phyloP scores from a whole-genome alignment of 2,888 invertebrate genomes.

The Arrhopalites spinosus region DNA sequence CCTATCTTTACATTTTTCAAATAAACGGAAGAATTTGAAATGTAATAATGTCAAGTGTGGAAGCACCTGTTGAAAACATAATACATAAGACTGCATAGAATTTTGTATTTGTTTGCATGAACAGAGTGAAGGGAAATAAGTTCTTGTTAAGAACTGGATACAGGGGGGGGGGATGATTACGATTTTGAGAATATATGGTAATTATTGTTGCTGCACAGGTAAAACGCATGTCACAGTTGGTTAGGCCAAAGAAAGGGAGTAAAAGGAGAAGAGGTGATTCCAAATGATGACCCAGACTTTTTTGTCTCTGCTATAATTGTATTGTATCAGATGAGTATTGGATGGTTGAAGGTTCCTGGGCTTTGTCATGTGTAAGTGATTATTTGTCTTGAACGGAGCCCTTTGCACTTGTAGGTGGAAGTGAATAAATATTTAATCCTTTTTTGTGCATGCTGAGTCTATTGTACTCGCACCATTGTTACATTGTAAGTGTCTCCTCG shows the following conservation, averaged over 20 bases:
- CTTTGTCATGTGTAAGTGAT: conserved; percentile 1
- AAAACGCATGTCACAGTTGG: neutral
- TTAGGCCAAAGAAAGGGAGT: neutral
- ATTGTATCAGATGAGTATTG: too few species aligned
- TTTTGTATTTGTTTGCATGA: too few species aligned
- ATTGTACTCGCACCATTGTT: conserved; percentile 30
- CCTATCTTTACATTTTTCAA: too few species aligned
- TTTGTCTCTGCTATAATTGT: too few species aligned
- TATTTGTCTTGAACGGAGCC: conserved; percentile 30
- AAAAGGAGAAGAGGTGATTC: too few species aligned
- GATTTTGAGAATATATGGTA: neutral
- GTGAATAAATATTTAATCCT: conserved; percentile 34
- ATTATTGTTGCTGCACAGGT: neutral
- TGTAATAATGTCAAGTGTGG: too few species aligned
- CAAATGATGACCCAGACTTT: too few species aligned
- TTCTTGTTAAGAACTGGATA: too few species aligned
- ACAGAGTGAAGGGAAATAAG: too few species aligned
- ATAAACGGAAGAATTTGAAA: too few species aligned
- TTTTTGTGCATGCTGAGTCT: conserved; percentile 29
- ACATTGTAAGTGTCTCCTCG: conserved; percentile 24
- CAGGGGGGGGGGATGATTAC: neutral
- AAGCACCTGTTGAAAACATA: too few species aligned
- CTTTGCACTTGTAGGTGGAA: conserved; percentile 30
- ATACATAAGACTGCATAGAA: too few species aligned
- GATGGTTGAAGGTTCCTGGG: neutral